Conservation (phyloP, 2,888 invertebrate species). For the Conchocele bisecta region DNA sequence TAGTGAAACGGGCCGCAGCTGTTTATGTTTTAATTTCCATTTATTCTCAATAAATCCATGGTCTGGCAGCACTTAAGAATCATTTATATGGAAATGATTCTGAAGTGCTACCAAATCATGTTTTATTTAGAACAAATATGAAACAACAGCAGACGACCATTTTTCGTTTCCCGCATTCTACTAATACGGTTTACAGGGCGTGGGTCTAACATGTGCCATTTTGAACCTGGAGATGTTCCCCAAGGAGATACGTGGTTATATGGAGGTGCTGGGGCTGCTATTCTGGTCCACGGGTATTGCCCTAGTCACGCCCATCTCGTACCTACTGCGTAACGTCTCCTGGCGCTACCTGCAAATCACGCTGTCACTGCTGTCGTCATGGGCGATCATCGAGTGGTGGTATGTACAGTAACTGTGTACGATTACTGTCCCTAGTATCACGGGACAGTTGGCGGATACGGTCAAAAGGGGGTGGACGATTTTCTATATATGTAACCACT, state of each 20-base stretch:
- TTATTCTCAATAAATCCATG: too few species aligned
- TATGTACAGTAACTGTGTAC: slow-evolving; percentile 23
- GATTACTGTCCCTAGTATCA: too few species aligned
- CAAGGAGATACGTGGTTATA: slow-evolving; percentile 44
- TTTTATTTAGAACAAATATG: not conserved
- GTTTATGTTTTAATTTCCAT: too few species aligned
- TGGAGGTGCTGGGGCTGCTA: slow-evolving; percentile 52
- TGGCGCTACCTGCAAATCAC: slow-evolving; percentile 67
- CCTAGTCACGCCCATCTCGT: slow-evolving; percentile 59
- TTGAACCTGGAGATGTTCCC: slow-evolving; percentile 64
- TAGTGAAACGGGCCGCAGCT: too few species aligned
- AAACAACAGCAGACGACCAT: too few species aligned
- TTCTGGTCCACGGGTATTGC: slow-evolving; percentile 61
- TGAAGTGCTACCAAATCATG: too few species aligned
- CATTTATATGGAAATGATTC: too few species aligned
- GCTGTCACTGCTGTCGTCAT: slow-evolving; percentile 45
- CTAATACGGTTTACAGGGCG: slow-evolving; percentile 60
- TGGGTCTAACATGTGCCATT: slow-evolving; percentile 56
- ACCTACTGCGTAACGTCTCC: slow-evolving; percentile 55
- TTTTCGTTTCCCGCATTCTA: too few species aligned
- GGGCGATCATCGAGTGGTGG: slow-evolving; percentile 58
- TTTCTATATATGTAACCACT: too few species aligned
- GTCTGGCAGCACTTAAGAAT: too few species aligned
- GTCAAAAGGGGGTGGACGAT: too few species aligned
- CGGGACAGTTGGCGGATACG: too few species aligned